phyloP scores from a whole-genome alignment of 2,113 vertebrate species.

The Aepyceros melampus region DNA sequence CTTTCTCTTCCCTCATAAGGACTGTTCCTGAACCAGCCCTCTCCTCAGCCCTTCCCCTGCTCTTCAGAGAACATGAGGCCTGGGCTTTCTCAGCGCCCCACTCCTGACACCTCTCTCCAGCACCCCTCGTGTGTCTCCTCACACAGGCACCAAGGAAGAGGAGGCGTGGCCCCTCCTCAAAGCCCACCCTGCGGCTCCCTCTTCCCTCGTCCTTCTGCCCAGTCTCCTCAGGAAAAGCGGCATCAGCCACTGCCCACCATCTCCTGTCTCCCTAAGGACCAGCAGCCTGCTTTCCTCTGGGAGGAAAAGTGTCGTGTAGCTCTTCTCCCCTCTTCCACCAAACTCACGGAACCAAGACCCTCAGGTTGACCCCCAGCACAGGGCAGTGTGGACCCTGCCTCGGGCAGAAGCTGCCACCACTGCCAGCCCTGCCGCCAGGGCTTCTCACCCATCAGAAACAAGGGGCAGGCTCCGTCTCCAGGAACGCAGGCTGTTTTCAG shows the following conservation, averaged over 20 bases:
- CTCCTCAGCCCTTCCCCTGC: too few relatives aligned
- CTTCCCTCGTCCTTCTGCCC: accelerated
- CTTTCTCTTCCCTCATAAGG: background rate
- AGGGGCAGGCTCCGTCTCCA: background rate
- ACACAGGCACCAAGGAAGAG: background rate
- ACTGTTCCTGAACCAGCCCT: background rate
- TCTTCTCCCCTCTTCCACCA: background rate
- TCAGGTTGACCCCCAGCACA: background rate
- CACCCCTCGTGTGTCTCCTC: background rate
- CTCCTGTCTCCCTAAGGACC: background rate
- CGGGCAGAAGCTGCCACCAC: background rate
- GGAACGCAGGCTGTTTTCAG: background rate
- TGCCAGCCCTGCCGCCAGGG: background rate
- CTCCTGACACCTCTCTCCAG: too few relatives aligned
- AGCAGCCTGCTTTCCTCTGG: background rate
- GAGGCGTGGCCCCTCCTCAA: background rate
- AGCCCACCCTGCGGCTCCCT: background rate
- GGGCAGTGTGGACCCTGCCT: background rate
- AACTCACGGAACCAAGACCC: background rate
- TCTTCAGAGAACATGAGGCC: background rate
- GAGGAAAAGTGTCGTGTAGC: background rate
- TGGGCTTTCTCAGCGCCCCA: background rate
- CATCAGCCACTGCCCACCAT: too few relatives aligned
- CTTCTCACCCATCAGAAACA: background rate
- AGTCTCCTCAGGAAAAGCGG: background rate